Evolutionary conservation across 2,797 vertebrate genomes (phyloP), one percentile per base, ranked within the genome.

Genomic region (Borostomias antarcticus): DNA sequence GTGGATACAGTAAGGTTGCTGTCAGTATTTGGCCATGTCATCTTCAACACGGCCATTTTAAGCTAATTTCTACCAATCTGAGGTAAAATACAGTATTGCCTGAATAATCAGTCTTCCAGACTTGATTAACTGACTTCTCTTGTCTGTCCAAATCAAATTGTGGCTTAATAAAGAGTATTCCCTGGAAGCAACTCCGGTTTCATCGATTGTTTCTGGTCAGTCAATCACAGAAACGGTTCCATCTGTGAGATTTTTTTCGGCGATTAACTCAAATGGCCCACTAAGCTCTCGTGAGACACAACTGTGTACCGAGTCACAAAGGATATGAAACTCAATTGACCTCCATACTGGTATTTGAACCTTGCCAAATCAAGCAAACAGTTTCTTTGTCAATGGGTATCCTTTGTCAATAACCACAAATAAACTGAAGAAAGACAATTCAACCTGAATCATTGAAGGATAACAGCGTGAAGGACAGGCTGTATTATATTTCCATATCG

Each of bases 311-410:
- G 45, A 71, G 70, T 80, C 66, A 26, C 58, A 74, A 43, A 63
- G 72, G 78, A 79, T 83, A 88, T 89, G 69, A 84, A 85, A 75
- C 61, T 76, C 80, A 83, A 83, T 77, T 86, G 85, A 91, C 85
- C 87, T 89, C 88, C 86, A 76, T 68, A 82, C 74, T 85, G 85
- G 85, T 89, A 87, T 90, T 88, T 88, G 80, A 80, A 86, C 80
- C 74, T 61, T 76, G 83, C 78, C 77, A 86, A 63, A 77, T 77
- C 79, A 70, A 40, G 54, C 59, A 47, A 13, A 68, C 71, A 80
- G 82, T 79, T 72, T 78, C n/a, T 43, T 68, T 75, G 76, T 81
- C 78, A 80, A 32, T 72, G 68, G 35, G 17, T 17, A 17, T 45
- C 40, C n/a, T n/a, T n/a, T n/a, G n/a, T n/a, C n/a, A 77, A 51